A percentile compares a stretch with the other conserved stretches of the same genome.
These are phyloP conservation scores for Antennarius striatus DNA, from an alignment of 2,113 vertebrate species.

Conservation along the genomic window DNA sequence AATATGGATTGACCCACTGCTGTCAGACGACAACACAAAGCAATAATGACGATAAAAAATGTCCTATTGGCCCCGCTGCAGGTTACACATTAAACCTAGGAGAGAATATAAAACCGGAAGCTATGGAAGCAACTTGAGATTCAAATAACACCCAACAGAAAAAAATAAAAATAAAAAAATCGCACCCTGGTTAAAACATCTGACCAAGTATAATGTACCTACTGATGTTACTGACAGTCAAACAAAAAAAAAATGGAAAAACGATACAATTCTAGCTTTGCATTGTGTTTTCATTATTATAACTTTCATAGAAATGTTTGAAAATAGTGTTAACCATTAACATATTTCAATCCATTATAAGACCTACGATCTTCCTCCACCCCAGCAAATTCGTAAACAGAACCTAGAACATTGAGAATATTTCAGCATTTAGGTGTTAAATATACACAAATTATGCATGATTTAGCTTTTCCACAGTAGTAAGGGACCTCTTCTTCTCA, in stretches of 20 bases:
- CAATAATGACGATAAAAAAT: no score
- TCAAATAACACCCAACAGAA: not conserved
- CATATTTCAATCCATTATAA: conserved; percentile 28
- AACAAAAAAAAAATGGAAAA: conserved; percentile 7
- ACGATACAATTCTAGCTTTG: conserved; percentile 1
- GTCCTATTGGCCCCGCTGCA: no score
- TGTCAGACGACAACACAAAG: no score
- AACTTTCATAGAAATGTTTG: conserved; percentile 29
- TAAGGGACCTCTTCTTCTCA: conserved; percentile 45
- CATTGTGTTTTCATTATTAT: conserved; percentile 14
- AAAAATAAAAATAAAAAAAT: conserved; percentile 10
- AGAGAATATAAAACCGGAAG: conserved; percentile 4
- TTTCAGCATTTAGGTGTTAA: conserved; percentile 67
- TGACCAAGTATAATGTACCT: conserved; percentile 13
- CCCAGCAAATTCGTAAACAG: conserved; percentile 73
- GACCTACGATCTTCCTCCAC: conserved; percentile 25
- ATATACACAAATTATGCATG: conserved; percentile 43
- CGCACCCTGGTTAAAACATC: conserved; percentile 27
- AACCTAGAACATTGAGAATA: conserved; percentile 71
- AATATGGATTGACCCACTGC: no score
- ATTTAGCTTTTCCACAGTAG: conserved; percentile 44
- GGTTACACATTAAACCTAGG: not conserved
- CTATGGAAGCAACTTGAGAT: not conserved
- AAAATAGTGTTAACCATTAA: conserved; percentile 54
- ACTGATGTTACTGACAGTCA: conserved; percentile 4